Percentiles rank a stretch among this genome's conserved stretches.
Evolutionary conservation across 2,113 vertebrate genomes (phyloP).

Genomic region (Actinemys pallida): DNA sequence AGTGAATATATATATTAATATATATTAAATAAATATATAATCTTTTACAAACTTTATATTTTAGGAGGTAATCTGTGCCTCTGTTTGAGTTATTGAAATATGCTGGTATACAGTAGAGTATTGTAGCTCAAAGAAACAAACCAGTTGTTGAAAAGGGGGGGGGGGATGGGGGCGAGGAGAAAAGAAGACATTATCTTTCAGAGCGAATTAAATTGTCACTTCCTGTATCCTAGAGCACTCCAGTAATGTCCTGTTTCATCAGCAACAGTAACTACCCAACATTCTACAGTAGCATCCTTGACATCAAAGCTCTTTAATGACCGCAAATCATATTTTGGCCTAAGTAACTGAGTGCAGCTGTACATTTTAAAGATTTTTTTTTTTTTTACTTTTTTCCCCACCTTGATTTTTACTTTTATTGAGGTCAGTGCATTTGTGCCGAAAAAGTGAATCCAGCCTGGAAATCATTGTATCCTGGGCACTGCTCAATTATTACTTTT

Average conservation of each 20-base stretch:
- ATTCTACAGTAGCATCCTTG: not conserved
- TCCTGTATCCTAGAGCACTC: conserved; percentile 33
- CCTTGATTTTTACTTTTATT: conserved; percentile 73
- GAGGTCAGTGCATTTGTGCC: conserved; percentile 74
- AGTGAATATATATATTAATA: not conserved
- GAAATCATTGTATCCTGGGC: conserved; percentile 78
- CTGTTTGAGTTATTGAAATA: not conserved
- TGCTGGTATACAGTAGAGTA: not conserved
- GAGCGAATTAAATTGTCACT: not conserved
- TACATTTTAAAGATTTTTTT: not conserved
- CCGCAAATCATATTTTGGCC: conserved; percentile 77
- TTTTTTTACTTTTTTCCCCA: not conserved
- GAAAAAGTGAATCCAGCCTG: conserved; percentile 70
- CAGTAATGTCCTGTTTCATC: conserved; percentile 9
- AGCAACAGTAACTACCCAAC: not conserved
- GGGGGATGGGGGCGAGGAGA: not conserved
- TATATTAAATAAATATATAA: not conserved
- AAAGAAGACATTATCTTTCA: not conserved
- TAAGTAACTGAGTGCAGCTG: conserved; percentile 64
- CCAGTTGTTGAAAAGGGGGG: not conserved
- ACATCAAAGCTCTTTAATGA: conserved; percentile 33
- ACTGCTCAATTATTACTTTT: conserved; percentile 83
- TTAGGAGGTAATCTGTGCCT: not conserved
- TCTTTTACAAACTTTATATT: not conserved
- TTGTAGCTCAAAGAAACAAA: not conserved